Conservation (phyloP, 2,888 invertebrate genomes). For the Gisinianus flammeolus region DNA sequence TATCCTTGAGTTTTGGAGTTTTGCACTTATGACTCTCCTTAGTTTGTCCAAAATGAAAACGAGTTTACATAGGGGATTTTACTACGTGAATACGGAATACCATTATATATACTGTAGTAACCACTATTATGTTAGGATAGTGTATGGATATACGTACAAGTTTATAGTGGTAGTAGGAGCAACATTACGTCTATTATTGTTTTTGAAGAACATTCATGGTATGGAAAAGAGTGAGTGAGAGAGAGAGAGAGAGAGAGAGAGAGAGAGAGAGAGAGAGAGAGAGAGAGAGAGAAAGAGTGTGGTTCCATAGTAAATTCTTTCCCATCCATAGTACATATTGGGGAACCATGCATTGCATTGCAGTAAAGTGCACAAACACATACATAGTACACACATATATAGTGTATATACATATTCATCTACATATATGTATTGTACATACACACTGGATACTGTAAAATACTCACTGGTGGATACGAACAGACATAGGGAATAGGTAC, state of each 20-base stretch:
- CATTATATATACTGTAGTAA: neutral
- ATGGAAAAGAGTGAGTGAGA: neutral
- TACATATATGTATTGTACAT: neutral
- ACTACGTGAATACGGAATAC: neutral
- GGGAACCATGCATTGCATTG: conserved; percentile 6
- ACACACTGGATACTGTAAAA: neutral
- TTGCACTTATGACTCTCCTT: no score
- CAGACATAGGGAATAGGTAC: neutral
- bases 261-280: neutral
- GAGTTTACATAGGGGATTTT: conserved; percentile 8
- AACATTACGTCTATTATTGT: conserved; percentile 21
- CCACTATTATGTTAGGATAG: neutral
- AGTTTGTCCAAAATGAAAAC: no score
- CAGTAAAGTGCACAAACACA: neutral
- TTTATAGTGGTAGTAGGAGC: neutral
- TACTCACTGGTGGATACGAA: neutral
- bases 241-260: conserved; percentile 2
- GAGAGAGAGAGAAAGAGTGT: conserved; percentile 19
- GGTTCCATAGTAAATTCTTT: conserved; percentile 35
- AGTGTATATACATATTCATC: neutral
- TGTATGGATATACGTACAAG: neutral
- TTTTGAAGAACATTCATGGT: conserved; percentile 3
- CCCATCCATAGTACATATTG: conserved; percentile 24
- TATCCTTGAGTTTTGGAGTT: neutral
- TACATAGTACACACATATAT: neutral